A percentile compares a stretch with the other conserved stretches of the same genome.
Conservation (phyloP, 2,888 invertebrate genomes). For the Heteropelma amictum region DNA sequence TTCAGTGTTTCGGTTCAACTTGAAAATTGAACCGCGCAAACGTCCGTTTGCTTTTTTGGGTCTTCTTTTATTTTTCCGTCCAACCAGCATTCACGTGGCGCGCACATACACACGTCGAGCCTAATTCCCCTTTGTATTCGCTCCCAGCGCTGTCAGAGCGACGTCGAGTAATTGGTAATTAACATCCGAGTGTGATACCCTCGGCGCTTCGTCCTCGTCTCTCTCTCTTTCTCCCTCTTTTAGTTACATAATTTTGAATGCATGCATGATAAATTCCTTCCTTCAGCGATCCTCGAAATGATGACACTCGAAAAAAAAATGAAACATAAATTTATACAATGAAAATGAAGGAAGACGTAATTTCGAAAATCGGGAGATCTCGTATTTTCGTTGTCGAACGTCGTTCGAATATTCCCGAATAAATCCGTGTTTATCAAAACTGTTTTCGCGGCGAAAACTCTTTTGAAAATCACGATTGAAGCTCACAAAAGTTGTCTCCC, state of each 20-base stretch:
- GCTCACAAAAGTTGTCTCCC: too few species aligned
- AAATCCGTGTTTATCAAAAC: too few species aligned
- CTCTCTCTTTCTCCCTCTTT: conserved; percentile 11
- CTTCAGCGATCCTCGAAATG: too few species aligned
- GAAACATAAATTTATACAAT: too few species aligned
- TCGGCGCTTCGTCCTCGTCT: conserved; percentile 19
- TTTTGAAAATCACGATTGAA: too few species aligned
- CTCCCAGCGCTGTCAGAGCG: conserved; percentile 4
- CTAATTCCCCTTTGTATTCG: conserved; percentile 35
- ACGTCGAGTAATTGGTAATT: conserved; percentile 52
- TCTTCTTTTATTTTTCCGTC: conserved; percentile 1
- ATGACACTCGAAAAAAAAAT: too few species aligned
- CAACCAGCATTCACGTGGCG: conserved; percentile 26
- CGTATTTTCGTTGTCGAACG: too few species aligned
- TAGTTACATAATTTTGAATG: neutral
- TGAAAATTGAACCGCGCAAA: conserved; percentile 40
- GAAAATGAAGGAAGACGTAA: too few species aligned
- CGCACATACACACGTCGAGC: conserved; percentile 26
- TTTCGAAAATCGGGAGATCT: too few species aligned
- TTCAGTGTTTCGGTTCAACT: conserved; percentile 26
- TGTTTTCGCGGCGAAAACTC: too few species aligned
- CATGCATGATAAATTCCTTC: neutral
- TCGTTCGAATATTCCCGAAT: too few species aligned
- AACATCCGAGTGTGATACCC: conserved; percentile 29
- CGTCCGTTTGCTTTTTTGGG: conserved; percentile 3